Evolutionary conservation across 2,113 vertebrate species (phyloP).

Genomic region (Empidonax traillii): DNA sequence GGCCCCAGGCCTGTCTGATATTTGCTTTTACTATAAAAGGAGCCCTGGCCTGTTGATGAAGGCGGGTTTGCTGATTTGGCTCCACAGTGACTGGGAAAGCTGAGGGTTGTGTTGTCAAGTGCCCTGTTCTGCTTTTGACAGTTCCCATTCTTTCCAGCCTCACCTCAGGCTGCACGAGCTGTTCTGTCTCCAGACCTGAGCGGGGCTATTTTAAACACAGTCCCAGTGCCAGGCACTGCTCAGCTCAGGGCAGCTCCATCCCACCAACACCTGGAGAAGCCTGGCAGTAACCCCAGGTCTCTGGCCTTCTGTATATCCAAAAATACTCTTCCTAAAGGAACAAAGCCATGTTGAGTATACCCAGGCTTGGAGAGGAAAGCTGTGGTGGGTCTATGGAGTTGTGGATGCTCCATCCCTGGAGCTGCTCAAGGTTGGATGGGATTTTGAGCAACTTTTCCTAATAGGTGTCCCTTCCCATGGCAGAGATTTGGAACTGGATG

Average conservation of each 20-base stretch:
- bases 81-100: background rate
- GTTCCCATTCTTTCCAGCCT: background rate
- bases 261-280: conserved; percentile 64
- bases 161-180: background rate
- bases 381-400: fast-evolving
- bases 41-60: background rate
- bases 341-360: background rate
- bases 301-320: conserved; percentile 62
- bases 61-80: background rate
- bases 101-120: background rate
- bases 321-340: conserved; percentile 56
- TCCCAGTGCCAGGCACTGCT: conserved; percentile 65
- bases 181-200: background rate
- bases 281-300: conserved; percentile 50
- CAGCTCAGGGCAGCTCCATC: conserved; percentile 68
- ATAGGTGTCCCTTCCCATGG: no score
- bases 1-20: background rate
- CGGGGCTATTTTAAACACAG: background rate
- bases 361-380: background rate
- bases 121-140: background rate
- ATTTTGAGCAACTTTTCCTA: no score
- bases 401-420: background rate
- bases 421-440: background rate
- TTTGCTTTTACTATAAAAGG: conserved; percentile 53
- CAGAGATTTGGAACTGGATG: background rate